phyloP scores from a whole-genome alignment of 2,888 invertebrate species.

The Nemurella pictetii region DNA sequence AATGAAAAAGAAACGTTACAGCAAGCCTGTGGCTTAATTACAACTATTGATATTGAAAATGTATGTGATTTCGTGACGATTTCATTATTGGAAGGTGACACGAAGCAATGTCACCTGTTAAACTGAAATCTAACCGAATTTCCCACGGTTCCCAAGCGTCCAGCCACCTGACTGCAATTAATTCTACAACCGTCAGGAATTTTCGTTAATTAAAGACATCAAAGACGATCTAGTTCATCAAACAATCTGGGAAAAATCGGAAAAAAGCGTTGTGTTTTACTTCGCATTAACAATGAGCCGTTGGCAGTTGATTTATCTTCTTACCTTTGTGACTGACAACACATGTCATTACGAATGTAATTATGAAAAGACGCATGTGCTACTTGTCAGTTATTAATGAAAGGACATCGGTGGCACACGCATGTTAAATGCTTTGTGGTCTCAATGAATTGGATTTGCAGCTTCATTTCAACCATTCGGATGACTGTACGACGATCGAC shows the following conservation, averaged over 20 bases:
- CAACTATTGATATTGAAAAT: neutral
- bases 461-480: neutral
- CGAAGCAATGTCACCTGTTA: neutral
- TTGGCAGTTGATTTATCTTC: neutral
- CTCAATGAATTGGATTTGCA: neutral
- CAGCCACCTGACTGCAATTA: neutral
- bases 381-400: neutral
- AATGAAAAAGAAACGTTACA: too few relatives aligned
- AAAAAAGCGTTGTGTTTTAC: neutral
- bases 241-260: neutral
- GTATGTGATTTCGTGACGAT: neutral
- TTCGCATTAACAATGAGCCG: neutral
- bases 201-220: neutral
- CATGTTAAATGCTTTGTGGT: neutral
- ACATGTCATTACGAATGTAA: too few relatives aligned
- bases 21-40: too few relatives aligned
- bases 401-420: neutral
- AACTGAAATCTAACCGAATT: neutral
- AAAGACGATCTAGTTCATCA: neutral
- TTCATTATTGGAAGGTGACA: neutral
- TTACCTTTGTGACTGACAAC: neutral
- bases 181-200: neutral
- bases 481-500: neutral
- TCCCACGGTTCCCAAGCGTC: neutral
- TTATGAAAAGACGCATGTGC: neutral